A percentile compares a stretch with the other conserved stretches of the same genome.
phyloP scores from a whole-genome alignment of 2,888 invertebrate species.

The Boloria euphrosyne region DNA sequence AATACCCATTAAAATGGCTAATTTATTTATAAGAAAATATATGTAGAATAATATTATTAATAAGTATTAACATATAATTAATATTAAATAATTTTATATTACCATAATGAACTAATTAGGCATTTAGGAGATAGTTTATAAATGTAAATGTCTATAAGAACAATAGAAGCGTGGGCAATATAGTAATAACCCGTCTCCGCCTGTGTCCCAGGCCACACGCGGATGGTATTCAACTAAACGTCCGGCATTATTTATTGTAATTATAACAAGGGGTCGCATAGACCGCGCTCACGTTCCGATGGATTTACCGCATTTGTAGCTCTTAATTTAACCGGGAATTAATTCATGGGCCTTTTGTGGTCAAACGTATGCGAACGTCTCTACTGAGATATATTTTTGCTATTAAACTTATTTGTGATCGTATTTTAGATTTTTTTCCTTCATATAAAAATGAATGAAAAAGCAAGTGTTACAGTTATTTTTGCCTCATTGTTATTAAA shows the following conservation, averaged over 20 bases:
- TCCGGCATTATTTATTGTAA: conserved; percentile 58
- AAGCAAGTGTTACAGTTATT: too few relatives aligned
- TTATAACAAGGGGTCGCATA: conserved; percentile 49
- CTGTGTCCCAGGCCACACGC: conserved; percentile 42
- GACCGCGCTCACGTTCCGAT: conserved; percentile 31
- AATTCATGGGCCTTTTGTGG: conserved; percentile 23
- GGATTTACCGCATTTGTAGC: conserved; percentile 23
- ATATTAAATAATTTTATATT: too few relatives aligned
- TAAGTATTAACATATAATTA: too few relatives aligned
- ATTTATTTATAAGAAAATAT: too few relatives aligned
- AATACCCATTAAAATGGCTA: neutral
- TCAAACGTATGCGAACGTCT: conserved; percentile 9
- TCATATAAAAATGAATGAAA: too few relatives aligned
- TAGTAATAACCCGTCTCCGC: conserved; percentile 41
- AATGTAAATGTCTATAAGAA: too few relatives aligned
- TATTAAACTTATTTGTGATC: neutral
- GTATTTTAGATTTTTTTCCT: neutral
- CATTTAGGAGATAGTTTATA: too few relatives aligned
- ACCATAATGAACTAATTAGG: too few relatives aligned
- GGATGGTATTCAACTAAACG: conserved; percentile 48
- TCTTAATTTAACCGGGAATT: conserved; percentile 23
- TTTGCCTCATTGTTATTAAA: too few relatives aligned
- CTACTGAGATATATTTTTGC: neutral
- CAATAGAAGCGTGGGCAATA: too few relatives aligned
- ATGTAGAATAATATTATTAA: too few relatives aligned